phyloP scores from a whole-genome alignment of 2,888 invertebrate genomes.

The Sericinus montela region DNA sequence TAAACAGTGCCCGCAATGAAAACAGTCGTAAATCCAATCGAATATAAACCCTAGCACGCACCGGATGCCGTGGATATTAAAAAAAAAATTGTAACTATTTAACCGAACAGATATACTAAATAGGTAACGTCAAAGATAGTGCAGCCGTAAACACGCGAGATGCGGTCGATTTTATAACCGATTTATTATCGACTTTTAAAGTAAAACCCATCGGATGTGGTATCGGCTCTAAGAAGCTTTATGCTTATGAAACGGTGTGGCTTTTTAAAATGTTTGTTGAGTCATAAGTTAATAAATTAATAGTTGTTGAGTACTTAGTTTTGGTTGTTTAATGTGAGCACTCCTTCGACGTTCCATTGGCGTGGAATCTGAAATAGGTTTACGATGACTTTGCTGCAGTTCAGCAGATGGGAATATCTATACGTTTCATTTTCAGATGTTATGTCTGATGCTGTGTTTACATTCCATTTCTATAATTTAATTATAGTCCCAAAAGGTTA shows the following conservation, averaged over 20 bases:
- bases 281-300: constrained; percentile 35
- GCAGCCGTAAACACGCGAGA: constrained; percentile 41
- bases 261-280: constrained; percentile 41
- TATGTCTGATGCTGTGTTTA: constrained; percentile 16
- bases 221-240: constrained; percentile 43
- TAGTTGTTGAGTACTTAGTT: constrained; percentile 25
- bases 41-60: constrained; percentile 61
- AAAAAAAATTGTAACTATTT: constrained; percentile 55
- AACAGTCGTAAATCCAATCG: constrained; percentile 76
- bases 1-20: constrained; percentile 72
- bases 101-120: constrained; percentile 56
- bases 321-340: constrained; percentile 22
- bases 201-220: constrained; percentile 65
- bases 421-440: constrained; percentile 29
- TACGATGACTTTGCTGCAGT: constrained; percentile 26
- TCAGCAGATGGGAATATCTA: constrained; percentile 35
- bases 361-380: constrained; percentile 30
- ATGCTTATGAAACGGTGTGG: constrained; percentile 49
- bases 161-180: constrained; percentile 57
- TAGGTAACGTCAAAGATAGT: constrained; percentile 47
- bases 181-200: constrained; percentile 55
- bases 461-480: too few species aligned
- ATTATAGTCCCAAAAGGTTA: too few species aligned
- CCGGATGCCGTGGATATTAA: constrained; percentile 71
- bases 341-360: neutral